Conservation (phyloP, 1,140 invertebrate genomes). For the Pachypeltis micranthus region DNA sequence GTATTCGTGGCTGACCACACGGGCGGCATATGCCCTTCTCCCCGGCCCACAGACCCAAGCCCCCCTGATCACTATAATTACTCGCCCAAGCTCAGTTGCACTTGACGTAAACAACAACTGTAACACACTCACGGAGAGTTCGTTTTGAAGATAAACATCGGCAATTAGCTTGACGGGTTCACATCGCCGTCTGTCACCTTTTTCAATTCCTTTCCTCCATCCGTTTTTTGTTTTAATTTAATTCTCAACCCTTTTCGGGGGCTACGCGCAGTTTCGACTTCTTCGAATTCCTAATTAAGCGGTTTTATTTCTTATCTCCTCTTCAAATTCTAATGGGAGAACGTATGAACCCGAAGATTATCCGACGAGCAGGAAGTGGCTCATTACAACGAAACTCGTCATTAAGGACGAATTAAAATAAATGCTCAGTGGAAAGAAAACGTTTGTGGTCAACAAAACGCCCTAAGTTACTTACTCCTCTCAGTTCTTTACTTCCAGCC, state of each 20-base stretch:
- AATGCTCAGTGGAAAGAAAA: too few relatives aligned
- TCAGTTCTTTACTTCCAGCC: too few relatives aligned
- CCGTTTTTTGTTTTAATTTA: conserved; percentile 16
- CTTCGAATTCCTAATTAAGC: background rate
- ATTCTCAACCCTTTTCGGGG: conserved; percentile 13
- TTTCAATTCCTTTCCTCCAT: conserved; percentile 4
- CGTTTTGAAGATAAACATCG: conserved; percentile 4
- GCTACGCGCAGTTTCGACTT: background rate
- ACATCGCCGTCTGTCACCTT: conserved; percentile 8
- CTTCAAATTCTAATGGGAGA: too few relatives aligned
- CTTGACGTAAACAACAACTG: conserved; percentile 15
- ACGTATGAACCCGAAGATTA: too few relatives aligned
- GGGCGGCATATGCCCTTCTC: conserved; percentile 6
- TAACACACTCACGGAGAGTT: conserved; percentile 9
- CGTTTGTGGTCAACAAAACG: too few relatives aligned
- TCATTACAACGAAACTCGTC: too few relatives aligned
- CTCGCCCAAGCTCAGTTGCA: conserved; percentile 10
- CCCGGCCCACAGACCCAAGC: background rate
- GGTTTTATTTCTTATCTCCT: too few relatives aligned
- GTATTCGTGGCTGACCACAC: background rate
- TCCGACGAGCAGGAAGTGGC: too few relatives aligned
- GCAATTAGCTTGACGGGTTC: conserved; percentile 10
- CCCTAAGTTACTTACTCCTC: too few relatives aligned
- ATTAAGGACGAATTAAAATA: too few relatives aligned
- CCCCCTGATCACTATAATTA: conserved; percentile 14